Base-by-base conservation (phyloP, 2,888 invertebrate species). In the Plagodis dolabraria region DNA sequence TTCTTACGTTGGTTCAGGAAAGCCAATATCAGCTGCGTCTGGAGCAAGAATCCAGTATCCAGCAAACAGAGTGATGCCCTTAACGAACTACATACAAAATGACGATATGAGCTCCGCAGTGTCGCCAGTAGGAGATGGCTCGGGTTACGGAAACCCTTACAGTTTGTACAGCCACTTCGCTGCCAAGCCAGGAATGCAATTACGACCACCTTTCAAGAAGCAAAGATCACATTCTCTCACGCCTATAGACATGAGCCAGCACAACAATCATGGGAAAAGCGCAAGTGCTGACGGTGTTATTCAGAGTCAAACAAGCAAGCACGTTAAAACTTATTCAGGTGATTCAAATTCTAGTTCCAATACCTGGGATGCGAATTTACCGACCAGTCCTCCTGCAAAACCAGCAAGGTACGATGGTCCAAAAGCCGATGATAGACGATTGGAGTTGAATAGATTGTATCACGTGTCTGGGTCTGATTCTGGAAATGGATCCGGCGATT, bases 1-100 rank as follows among this genome's bases (percentile, higher is more conserved):
- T 6, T 98, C 96, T 68, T 98, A 99, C 83, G 98, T 98, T 33
- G 97, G 97, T 1, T 97, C 97, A 47, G 97, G 96, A 12, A 97
- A 97, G 77, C 96, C 97, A 0, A 96, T 99, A 77, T 98, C 98
- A 1, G 95, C 95, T 6, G 96, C 96, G 0, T 98, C 98, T 1
- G 97, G 98, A 0, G 98, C 98, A 0, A 94, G 96, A 53, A 98
- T 99, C 60, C 95, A 96, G 71, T 96, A 94, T 64, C 98, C 98
- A 0, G 95, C 97, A 66, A 97, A 98, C 74, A 94, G 98, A 60
- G 94, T 95, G 76, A 95, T 96, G 71, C 97, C 97, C 0, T 84
- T 97, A 5, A 96, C 96, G 5, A 96, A 96, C 75, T 96, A 96
- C 76, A 80, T 87, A 10, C 82, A 87, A 33, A 82, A 70, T 7